These are phyloP conservation scores for Argentina silus DNA, from an alignment of 2,797 vertebrate species.

Conservation along the genomic window DNA sequence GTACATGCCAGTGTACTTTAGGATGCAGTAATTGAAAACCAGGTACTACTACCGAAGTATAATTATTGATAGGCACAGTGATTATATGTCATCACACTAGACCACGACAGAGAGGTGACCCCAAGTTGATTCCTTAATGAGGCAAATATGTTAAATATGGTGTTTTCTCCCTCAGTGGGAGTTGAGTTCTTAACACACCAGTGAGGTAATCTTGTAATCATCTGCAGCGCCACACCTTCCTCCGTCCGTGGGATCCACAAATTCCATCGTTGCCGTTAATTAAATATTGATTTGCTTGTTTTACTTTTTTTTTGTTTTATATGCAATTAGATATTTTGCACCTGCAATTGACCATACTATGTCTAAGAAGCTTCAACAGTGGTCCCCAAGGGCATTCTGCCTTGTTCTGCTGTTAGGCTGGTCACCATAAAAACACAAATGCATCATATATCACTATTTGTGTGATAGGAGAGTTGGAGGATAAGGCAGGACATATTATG, in stretches of 20 bases:
- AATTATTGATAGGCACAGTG: conserved; percentile 53
- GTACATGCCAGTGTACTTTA: conserved; percentile 35
- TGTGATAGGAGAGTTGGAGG: background rate
- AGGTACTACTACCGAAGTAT: conserved; percentile 43
- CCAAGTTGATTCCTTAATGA: conserved; percentile 54
- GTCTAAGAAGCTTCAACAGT: background rate
- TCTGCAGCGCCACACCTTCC: conserved; percentile 33
- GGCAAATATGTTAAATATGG: conserved; percentile 44
- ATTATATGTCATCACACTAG: conserved; percentile 45
- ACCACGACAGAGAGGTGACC: conserved; percentile 37
- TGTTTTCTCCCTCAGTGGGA: conserved; percentile 38
- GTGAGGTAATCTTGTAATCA: conserved; percentile 60
- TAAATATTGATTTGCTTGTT: conserved; percentile 75
- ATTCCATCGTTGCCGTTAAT: conserved; percentile 60
- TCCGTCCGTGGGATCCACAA: conserved; percentile 39
- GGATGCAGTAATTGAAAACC: conserved; percentile 41
- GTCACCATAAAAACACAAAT: conserved; percentile 20
- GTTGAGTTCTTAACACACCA: conserved; percentile 38
- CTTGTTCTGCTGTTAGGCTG: conserved; percentile 25
- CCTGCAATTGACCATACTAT: conserved; percentile 38
- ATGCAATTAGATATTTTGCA: conserved; percentile 58
- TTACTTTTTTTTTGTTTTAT: conserved; percentile 41
- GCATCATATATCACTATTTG: conserved; percentile 41
- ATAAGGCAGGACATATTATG: conserved; percentile 16
- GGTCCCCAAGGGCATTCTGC: too few relatives aligned